phyloP scores from a whole-genome alignment of 2,888 invertebrate genomes.

The Melipona beecheii region DNA sequence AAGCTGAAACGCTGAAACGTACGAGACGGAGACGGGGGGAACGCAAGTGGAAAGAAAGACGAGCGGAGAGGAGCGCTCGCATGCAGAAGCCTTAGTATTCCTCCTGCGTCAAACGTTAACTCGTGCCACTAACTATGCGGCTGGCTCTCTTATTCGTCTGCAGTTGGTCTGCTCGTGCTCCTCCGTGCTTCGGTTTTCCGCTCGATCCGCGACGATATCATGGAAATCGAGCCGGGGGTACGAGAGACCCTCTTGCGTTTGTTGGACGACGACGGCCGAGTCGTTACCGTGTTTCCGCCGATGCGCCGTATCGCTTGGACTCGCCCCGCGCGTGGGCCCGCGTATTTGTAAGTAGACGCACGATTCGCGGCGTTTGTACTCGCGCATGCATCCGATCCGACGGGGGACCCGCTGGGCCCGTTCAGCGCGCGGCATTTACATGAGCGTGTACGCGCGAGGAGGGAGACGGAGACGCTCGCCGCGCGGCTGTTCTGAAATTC shows the following conservation, averaged over 20 bases:
- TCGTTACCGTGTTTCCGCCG: constrained; percentile 72
- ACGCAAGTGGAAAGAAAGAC: not conserved
- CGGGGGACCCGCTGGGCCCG: not conserved
- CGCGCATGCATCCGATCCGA: constrained; percentile 21
- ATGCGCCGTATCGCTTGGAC: constrained; percentile 27
- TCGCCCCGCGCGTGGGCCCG: not conserved
- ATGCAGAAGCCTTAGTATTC: constrained; percentile 79
- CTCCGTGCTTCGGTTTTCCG: constrained; percentile 26
- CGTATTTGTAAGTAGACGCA: constrained; percentile 32
- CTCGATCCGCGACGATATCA: constrained; percentile 67
- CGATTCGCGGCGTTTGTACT: constrained; percentile 19
- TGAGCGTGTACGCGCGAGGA: constrained; percentile 11
- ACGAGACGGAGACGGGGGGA: constrained; percentile 20
- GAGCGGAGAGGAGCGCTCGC: constrained; percentile 39
- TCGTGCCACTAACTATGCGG: constrained; percentile 79
- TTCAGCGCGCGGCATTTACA: constrained; percentile 45
- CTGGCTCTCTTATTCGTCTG: constrained; percentile 67
- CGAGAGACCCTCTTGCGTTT: constrained; percentile 23
- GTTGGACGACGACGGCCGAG: constrained; percentile 68
- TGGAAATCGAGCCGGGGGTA: constrained; percentile 64
- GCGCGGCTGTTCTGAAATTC: constrained; percentile 59
- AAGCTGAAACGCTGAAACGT: constrained; percentile 60
- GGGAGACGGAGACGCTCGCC: constrained; percentile 12
- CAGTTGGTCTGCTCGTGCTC: constrained; percentile 36
- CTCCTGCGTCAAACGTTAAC: constrained; percentile 81